Conservation (phyloP, 2,113 vertebrate genomes). For the Malurus melanocephalus region DNA sequence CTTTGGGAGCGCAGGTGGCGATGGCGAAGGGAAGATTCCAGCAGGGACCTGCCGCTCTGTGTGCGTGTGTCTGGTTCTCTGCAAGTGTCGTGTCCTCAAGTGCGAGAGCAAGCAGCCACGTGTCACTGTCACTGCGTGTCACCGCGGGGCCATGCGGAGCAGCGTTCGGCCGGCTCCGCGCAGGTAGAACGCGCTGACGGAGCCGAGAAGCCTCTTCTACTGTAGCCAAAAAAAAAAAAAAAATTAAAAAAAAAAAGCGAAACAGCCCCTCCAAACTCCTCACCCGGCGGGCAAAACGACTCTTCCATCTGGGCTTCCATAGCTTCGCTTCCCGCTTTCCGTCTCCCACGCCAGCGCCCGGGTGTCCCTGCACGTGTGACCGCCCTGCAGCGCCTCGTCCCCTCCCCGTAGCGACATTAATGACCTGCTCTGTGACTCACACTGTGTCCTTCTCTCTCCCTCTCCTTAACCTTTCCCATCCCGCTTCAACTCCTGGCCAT, state of each 20-base stretch:
- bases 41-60: neutral
- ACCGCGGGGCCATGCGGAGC: neutral
- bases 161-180: neutral
- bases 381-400: slow-evolving; percentile 68
- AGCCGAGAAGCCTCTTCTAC: slow-evolving; percentile 18
- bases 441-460: slow-evolving; percentile 96
- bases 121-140: neutral
- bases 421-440: slow-evolving; percentile 93
- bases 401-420: slow-evolving; percentile 78
- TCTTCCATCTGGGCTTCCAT: slow-evolving; percentile 63
- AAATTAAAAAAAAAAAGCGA: neutral
- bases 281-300: neutral
- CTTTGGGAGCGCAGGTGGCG: neutral
- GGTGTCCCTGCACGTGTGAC: slow-evolving; percentile 65
- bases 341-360: slow-evolving; percentile 31
- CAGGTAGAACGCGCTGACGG: neutral
- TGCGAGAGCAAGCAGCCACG: neutral
- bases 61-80: neutral
- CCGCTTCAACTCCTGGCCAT: slow-evolving; percentile 84
- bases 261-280: neutral
- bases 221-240: neutral
- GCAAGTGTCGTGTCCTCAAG: neutral
- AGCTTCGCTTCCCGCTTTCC: slow-evolving; percentile 72
- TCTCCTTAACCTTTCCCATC: slow-evolving; percentile 80
- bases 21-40: neutral